Evolutionary conservation across 2,797 vertebrate species (phyloP).

Genomic region (Lepus townsendii): DNA sequence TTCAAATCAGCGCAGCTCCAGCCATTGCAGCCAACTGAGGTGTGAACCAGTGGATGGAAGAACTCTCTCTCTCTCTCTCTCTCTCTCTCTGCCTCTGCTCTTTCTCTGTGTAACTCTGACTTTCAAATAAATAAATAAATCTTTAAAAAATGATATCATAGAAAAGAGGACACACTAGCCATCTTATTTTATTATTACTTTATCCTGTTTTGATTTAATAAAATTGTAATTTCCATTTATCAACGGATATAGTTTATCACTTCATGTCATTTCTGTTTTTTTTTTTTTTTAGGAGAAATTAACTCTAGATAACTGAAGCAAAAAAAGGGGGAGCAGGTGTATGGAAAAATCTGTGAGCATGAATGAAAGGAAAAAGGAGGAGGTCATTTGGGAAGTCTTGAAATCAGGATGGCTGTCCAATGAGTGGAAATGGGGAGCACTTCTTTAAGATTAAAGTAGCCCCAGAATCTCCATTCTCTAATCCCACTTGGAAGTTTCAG

Average conservation of each 20-base stretch:
- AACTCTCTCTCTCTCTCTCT: no score
- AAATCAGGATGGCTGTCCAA: not conserved
- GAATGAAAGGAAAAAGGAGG: not conserved
- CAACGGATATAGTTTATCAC: not conserved
- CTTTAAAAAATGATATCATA: not conserved
- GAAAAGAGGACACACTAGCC: not conserved
- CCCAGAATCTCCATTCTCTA: not conserved
- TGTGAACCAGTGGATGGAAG: no score
- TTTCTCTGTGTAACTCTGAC: no score
- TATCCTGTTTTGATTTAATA: constrained; percentile 1
- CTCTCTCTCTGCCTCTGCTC: no score
- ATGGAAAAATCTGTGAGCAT: not conserved
- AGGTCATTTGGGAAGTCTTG: not conserved
- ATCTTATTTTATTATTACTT: not conserved
- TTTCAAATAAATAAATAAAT: no score
- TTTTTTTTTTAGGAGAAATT: not conserved
- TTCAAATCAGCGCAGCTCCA: no score
- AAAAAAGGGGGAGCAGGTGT: not conserved
- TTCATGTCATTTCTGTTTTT: not conserved
- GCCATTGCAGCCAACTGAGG: no score
- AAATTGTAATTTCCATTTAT: not conserved
- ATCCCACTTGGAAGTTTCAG: not conserved
- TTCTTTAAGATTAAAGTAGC: not conserved
- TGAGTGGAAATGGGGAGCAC: not conserved
- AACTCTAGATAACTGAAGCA: not conserved